Evolutionary conservation across 1,140 invertebrate species (phyloP).

Genomic region (Drosophila kepulauana): DNA sequence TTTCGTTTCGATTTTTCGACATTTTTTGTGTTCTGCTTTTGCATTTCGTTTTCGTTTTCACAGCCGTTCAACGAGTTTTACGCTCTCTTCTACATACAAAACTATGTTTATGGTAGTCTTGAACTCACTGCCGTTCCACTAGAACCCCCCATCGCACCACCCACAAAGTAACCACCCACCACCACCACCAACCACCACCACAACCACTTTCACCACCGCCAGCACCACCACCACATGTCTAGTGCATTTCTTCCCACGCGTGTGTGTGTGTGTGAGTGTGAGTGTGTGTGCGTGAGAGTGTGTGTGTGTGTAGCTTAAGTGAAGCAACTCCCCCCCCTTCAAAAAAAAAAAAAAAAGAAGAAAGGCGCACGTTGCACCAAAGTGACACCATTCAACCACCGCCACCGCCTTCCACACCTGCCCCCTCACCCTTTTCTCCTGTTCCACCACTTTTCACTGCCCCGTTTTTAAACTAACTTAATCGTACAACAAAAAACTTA

Average conservation of each 20-base stretch:
- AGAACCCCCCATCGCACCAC: slow-evolving; percentile 1
- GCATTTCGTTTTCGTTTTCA: slow-evolving; percentile 21
- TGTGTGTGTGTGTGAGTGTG: slow-evolving; percentile 2
- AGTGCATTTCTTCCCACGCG: slow-evolving; percentile 1
- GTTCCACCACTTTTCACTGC: background rate
- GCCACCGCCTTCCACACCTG: slow-evolving; percentile 4
- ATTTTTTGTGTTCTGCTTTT: slow-evolving; percentile 46
- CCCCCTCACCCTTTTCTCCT: background rate
- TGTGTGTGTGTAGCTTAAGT: slow-evolving; percentile 10
- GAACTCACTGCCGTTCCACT: slow-evolving; percentile 30
- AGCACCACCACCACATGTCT: slow-evolving; percentile 12
- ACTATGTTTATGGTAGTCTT: slow-evolving; percentile 22
- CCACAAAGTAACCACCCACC: slow-evolving; percentile 6
- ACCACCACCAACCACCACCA: slow-evolving; percentile 1
- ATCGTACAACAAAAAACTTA: slow-evolving; percentile 29
- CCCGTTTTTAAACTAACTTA: background rate
- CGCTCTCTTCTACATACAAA: slow-evolving; percentile 6
- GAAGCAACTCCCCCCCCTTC: background rate
- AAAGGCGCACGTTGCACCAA: slow-evolving; percentile 28
- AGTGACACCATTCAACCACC: slow-evolving; percentile 1
- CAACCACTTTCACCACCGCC: background rate
- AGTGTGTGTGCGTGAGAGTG: slow-evolving; percentile 18
- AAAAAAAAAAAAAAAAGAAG: background rate
- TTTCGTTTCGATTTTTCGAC: slow-evolving; percentile 21
- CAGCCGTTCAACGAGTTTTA: slow-evolving; percentile 29